These are phyloP conservation scores for Rhynchotus rufescens DNA, from an alignment of 2,797 vertebrate species.

Conservation along the genomic window DNA sequence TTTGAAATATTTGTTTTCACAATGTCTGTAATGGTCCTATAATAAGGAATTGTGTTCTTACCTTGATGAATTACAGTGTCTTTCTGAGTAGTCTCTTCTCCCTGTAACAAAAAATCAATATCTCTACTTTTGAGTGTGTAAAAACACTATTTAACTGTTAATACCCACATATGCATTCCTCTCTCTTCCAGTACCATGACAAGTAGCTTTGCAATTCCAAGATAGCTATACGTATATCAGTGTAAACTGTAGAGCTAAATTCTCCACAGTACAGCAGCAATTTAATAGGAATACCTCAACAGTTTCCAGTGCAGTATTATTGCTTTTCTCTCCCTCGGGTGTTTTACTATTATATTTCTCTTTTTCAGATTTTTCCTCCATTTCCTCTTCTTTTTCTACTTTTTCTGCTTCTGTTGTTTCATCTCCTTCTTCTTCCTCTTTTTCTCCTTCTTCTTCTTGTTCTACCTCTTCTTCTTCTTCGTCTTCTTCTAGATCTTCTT, in stretches of 20 bases:
- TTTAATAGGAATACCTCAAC: constrained; percentile 20
- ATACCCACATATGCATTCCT: background rate
- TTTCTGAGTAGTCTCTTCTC: constrained; percentile 44
- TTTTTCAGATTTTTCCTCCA: background rate
- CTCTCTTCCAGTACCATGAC: background rate
- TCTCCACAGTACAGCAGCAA: background rate
- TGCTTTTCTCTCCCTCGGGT: constrained; percentile 14
- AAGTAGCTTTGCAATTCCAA: background rate
- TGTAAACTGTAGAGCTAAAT: background rate
- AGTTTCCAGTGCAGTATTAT: background rate
- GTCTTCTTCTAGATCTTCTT: background rate
- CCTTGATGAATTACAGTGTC: constrained; percentile 72
- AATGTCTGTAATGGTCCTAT: background rate
- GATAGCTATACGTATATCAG: background rate
- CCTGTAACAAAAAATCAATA: constrained; percentile 63
- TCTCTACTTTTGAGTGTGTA: background rate
- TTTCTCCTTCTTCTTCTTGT: background rate
- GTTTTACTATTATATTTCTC: background rate
- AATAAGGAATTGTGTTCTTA: constrained; percentile 37
- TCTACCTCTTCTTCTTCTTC: background rate
- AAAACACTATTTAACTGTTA: background rate
- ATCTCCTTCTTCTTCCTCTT: background rate
- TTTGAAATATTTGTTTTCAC: background rate
- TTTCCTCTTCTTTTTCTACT: background rate
- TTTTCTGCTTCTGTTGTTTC: background rate